Evolutionary conservation across 2,888 invertebrate species (phyloP), one percentile per base, ranked within the genome.

Genomic region (Habrosyne pyritoides): DNA sequence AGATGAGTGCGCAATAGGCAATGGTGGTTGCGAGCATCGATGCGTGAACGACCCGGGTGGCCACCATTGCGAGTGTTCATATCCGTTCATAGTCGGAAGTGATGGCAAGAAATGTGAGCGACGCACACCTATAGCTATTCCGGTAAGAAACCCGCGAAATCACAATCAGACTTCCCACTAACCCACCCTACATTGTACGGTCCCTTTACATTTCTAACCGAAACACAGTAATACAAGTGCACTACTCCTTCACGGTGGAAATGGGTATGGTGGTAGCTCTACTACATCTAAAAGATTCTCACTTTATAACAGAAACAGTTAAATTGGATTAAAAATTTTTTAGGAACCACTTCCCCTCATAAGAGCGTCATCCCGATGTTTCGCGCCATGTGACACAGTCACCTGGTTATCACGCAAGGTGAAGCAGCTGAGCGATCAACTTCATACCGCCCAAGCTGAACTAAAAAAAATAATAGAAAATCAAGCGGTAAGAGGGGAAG

Each of bases 321-420:
- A n/a, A n/a, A n/a, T n/a, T n/a, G n/a, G n/a, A n/a, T n/a, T n/a
- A n/a, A n/a, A n/a, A n/a, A n/a, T n/a, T 54, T 10, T 55, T 55
- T 12, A 91, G 91, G 89, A 84, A 64, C 93, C 87, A 0, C 67
- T 87, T 60, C 93, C 84, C 33, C 71, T 92, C 1, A 77, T 88
- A 18, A 77, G 91, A 0, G 89, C 91, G 0, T 86, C 93, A 0
- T 91, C 93, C 24, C 87, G 93, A n/a, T 95, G 95, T 73, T 94
- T 93, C 73, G 94, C 94, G 3, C 93, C 93, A 14, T 95, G 95
- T 72, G 94, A 94, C 69, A 94, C 94, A 0, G 93, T 95, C n/a
- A 83, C 91, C 42, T 90, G 93, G 83, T 79, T 95, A 22, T 92
- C 94, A 10, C 87, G 93, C 56, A 94, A 93, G 69, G 87, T 95